Conservation (phyloP, 2,113 vertebrate genomes). For the Candoia aspera region DNA sequence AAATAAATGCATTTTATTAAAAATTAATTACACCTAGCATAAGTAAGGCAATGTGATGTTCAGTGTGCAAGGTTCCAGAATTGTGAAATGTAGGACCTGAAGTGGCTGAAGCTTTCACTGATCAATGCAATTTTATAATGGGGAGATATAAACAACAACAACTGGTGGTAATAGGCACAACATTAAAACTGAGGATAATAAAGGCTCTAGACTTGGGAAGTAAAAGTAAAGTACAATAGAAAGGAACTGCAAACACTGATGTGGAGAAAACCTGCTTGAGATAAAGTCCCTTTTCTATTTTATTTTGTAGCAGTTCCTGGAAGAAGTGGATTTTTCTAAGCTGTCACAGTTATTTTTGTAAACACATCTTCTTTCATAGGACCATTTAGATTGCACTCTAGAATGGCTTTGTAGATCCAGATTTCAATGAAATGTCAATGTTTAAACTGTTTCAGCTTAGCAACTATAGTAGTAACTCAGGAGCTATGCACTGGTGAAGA, state of each 20-base stretch:
- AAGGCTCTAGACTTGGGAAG: background rate
- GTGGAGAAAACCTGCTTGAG: background rate
- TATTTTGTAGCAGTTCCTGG: background rate
- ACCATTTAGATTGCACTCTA: background rate
- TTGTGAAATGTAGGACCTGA: too few relatives aligned
- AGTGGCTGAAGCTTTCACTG: background rate
- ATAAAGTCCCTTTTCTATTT: background rate
- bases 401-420: accelerated
- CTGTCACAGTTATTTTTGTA: background rate
- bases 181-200: background rate
- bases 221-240: background rate
- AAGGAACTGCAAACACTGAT: background rate
- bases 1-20: too few relatives aligned
- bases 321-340: background rate
- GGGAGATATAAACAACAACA: background rate
- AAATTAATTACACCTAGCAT: too few relatives aligned
- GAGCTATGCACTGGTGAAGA: background rate
- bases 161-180: background rate
- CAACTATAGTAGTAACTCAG: too few relatives aligned
- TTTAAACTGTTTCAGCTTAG: background rate
- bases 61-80: too few relatives aligned
- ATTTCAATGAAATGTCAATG: accelerated
- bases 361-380: background rate
- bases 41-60: too few relatives aligned
- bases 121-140: background rate